Percentiles rank a stretch among this genome's conserved stretches.
Conservation (phyloP, 2,113 vertebrate species). For the Dicentrarchus labrax region DNA sequence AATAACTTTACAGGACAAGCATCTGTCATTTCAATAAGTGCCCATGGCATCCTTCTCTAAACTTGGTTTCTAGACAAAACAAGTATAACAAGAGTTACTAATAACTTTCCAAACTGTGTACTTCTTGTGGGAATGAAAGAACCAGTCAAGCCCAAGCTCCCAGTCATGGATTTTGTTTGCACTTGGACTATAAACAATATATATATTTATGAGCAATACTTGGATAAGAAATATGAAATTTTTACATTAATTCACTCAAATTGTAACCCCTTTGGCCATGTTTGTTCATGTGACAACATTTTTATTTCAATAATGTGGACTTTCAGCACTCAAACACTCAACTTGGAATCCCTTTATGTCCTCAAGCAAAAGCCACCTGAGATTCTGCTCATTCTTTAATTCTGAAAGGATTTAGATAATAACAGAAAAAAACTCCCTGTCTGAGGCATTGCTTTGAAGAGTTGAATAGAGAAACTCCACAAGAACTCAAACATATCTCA, state of each 20-base stretch:
- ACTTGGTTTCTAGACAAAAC: no score
- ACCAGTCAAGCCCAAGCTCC: no score
- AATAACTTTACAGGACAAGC: no score
- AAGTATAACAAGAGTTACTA: no score
- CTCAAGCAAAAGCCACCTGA: neutral
- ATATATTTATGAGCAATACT: no score
- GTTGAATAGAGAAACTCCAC: constrained; percentile 23
- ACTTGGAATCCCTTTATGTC: constrained; percentile 9
- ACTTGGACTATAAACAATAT: no score
- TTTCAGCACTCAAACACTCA: neutral
- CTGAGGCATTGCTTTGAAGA: constrained; percentile 27
- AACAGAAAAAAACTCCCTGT: neutral
- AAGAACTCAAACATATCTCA: constrained; percentile 22
- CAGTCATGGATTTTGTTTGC: no score
- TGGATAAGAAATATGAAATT: neutral
- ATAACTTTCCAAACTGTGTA: no score
- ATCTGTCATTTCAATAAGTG: no score
- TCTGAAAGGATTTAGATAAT: constrained; percentile 20
- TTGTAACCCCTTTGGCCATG: neutral
- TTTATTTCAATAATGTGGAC: neutral
- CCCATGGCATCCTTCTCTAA: no score
- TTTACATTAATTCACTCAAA: neutral
- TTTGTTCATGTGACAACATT: neutral
- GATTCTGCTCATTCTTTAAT: constrained; percentile 12
- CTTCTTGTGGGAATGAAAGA: no score